A percentile compares a stretch with the other conserved stretches of the same genome.
These are phyloP conservation scores for Crotalus horridus DNA, from an alignment of 2,113 vertebrate genomes.

Conservation along the genomic window DNA sequence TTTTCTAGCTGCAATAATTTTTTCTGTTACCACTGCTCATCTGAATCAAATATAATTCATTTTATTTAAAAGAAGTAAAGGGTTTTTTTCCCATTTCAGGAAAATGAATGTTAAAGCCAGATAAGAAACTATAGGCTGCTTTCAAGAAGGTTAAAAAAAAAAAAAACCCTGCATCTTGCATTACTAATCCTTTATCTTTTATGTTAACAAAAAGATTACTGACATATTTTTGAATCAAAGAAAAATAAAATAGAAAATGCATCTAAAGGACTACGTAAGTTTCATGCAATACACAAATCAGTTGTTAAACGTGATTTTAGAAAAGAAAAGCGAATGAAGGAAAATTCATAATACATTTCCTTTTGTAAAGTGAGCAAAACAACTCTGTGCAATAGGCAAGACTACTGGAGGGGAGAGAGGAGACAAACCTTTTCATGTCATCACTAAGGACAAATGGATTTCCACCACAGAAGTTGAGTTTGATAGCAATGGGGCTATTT, in stretches of 20 bases:
- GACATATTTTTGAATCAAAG: constrained; percentile 81
- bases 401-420: constrained; percentile 34
- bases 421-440: constrained; percentile 40
- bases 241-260: constrained; percentile 77
- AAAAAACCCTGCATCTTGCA: constrained; percentile 79
- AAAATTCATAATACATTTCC: constrained; percentile 68
- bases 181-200: constrained; percentile 85
- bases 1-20: constrained; percentile 59
- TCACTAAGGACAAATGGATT: neutral
- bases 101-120: constrained; percentile 81
- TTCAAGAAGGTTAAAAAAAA: constrained; percentile 82
- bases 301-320: constrained; percentile 67
- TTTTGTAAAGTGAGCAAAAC: constrained; percentile 68
- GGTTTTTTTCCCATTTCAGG: constrained; percentile 60
- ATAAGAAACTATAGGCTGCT: constrained; percentile 83
- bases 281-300: constrained; percentile 75
- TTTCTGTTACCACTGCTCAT: constrained; percentile 52
- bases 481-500: neutral
- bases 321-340: constrained; percentile 66
- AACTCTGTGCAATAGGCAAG: constrained; percentile 60
- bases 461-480: constrained; percentile 15
- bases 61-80: constrained; percentile 71
- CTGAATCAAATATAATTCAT: constrained; percentile 74
- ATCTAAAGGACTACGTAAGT: constrained; percentile 76
- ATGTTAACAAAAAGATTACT: constrained; percentile 84